Evolutionary conservation across 2,888 invertebrate species (phyloP), one percentile per base, ranked within the genome.

Genomic region (Scrobipalpa atriplicella): DNA sequence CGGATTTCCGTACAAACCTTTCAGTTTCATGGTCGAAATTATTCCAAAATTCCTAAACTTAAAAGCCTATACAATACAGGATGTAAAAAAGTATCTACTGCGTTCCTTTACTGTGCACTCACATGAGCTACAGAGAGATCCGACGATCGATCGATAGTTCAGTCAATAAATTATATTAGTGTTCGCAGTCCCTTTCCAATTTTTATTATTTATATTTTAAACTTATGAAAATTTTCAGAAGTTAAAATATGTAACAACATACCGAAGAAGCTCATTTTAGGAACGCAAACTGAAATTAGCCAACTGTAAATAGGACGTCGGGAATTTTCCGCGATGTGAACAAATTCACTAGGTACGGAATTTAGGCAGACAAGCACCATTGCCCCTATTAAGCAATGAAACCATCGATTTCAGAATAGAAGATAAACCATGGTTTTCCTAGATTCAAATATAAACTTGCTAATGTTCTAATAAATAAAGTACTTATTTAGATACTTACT

Each of bases 341-440:
- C 62, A 47, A 62, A 47, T 62, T 62, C 19, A 29, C 10, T 18
- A 0, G 11, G 47, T 19, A 21, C 43, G 11, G 9, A 11, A 19
- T 52, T 52, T 52, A 19, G 10, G 54, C 43, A 39, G 21, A 29
- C 13, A 19, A 47, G 54, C n/a, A 13, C 47, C 47, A 62, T 79
- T 80, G 80, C 80, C 79, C 78, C 79, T 79, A 80, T 81, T 79
- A 80, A 81, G 79, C 80, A 75, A 78, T 80, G 81, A 79, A 78
- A 81, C 79, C 18, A 11, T 21, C 19, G 3, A 13, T 13, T 13
- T 13, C 0, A 3, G 43, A 11, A 43, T 13, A 11, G 13, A 43
- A 13, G 43, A 43, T 13, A 16, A 10, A 1, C 16, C 47, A 5
- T 1, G n/a, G 16, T 16, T n/a, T 47, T 3, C 1, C n/a, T 16